Base-by-base conservation (phyloP, 2,797 vertebrate genomes). In the Xiphophorus birchmanni region DNA sequence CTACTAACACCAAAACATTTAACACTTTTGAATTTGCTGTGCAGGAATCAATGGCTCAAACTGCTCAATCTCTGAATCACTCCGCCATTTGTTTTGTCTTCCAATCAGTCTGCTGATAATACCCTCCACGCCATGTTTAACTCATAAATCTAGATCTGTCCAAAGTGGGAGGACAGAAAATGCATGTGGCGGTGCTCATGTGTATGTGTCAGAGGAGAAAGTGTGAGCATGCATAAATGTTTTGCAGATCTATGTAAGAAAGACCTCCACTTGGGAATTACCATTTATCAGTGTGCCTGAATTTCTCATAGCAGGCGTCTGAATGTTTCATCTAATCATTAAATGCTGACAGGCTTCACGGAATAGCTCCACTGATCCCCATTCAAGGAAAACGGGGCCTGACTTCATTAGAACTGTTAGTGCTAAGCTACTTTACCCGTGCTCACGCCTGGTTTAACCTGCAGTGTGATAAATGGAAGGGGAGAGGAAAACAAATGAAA, bases 371-470 rank as follows among this genome's bases (percentile, higher is more conserved):
- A 91, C 89, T 91, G 93, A 94, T 94, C 91, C 90, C 88, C 69
- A 85, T 90, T 86, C 84, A 90, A 89, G 90, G 86, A 90, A 92
- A 86, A 90, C 73, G 18, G 87, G 91, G 81, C 83, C 90, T 92
- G 92, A 94, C 94, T 95, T 95, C 93, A 95, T 95, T 95, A 95
- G 91, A 89, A 90, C 91, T 82, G 92, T 93, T 94, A 93, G 90
- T 76, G 42, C 88, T 92, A 94, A 95, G 92, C 92, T 87, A 91
- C 92, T 94, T 94, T 92, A 90, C 90, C 90, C 87, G 80, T 76
- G 58, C 90, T 90, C 90, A 91, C 47, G 87, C 86, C 90, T 85
- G 88, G 88, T 92, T 94, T 92, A 92, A 88, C 88, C 86, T 82
- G 89, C 81, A 77, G 67, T 48, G 29, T 56, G 88, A 91, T 90